Conservation (phyloP, 1,140 invertebrate species). For the Habropoda laboriosa region DNA sequence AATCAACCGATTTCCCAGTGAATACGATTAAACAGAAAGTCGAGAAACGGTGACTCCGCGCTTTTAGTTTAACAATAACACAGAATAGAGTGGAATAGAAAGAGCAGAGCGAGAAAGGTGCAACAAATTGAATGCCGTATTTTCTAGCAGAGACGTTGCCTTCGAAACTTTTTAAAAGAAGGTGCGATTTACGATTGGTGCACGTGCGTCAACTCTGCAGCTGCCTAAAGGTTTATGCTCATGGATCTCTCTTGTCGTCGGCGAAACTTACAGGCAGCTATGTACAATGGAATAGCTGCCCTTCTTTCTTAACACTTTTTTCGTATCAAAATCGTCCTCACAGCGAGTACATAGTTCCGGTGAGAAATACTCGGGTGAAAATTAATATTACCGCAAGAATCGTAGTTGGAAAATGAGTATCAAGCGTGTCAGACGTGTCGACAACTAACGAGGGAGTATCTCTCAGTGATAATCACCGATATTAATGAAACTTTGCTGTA, state of each 20-base stretch:
- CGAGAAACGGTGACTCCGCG: conserved; percentile 14
- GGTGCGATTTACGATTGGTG: conserved; percentile 64
- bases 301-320: conserved; percentile 44
- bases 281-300: conserved; percentile 10
- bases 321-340: background rate
- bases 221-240: conserved; percentile 50
- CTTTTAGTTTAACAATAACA: background rate
- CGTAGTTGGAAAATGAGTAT: too few species aligned
- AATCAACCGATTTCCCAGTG: too few species aligned
- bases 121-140: conserved; percentile 67
- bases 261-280: conserved; percentile 47
- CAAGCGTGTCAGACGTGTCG: too few species aligned
- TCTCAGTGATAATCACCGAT: too few species aligned
- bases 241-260: conserved; percentile 27
- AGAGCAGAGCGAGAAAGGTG: background rate
- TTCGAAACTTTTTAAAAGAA: conserved; percentile 51
- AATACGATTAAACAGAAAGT: too few species aligned
- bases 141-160: conserved; percentile 39
- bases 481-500: too few species aligned
- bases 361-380: too few species aligned
- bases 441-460: too few species aligned
- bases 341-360: too few species aligned
- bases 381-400: too few species aligned
- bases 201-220: conserved; percentile 61
- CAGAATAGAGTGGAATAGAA: background rate